Percentiles rank a stretch among this genome's conserved stretches.
Conservation (phyloP, 2,797 vertebrate genomes). For the Esox lucius region DNA sequence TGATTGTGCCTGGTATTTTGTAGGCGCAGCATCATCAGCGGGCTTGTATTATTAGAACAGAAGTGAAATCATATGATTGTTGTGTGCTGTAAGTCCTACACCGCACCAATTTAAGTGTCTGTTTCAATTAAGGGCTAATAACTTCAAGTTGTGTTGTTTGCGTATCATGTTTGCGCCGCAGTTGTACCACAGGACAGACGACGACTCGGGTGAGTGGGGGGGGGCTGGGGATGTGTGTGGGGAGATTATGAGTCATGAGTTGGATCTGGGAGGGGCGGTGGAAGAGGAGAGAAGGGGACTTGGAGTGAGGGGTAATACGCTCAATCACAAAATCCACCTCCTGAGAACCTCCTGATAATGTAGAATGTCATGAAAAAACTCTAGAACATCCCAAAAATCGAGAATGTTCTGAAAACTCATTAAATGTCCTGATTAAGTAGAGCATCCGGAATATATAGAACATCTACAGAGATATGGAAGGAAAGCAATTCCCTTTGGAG, state of each 20-base stretch:
- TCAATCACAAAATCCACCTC: conserved; percentile 2
- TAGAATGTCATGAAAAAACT: background rate
- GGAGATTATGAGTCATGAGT: conserved; percentile 16
- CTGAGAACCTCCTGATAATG: conserved; percentile 9
- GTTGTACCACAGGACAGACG: conserved; percentile 38
- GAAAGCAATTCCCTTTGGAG: conserved; percentile 10
- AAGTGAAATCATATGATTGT: conserved; percentile 60
- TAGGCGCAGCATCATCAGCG: conserved; percentile 23
- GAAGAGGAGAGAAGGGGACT: background rate
- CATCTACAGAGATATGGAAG: conserved; percentile 6
- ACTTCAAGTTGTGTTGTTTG: conserved; percentile 46
- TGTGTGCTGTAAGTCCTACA: conserved; percentile 58
- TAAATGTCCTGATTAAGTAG: too few species aligned
- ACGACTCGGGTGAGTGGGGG: conserved; percentile 35
- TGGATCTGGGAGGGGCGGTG: conserved; percentile 14
- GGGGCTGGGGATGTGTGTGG: background rate
- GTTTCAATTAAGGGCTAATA: conserved; percentile 65
- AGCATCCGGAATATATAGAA: background rate
- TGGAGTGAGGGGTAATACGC: background rate
- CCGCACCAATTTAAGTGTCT: conserved; percentile 60
- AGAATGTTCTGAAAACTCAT: too few species aligned
- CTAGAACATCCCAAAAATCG: too few species aligned
- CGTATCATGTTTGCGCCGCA: conserved; percentile 64
- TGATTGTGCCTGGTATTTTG: conserved; percentile 54
- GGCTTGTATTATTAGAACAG: conserved; percentile 54